phyloP scores from a whole-genome alignment of 2,797 vertebrate species.

The Artibeus jamaicensis region DNA sequence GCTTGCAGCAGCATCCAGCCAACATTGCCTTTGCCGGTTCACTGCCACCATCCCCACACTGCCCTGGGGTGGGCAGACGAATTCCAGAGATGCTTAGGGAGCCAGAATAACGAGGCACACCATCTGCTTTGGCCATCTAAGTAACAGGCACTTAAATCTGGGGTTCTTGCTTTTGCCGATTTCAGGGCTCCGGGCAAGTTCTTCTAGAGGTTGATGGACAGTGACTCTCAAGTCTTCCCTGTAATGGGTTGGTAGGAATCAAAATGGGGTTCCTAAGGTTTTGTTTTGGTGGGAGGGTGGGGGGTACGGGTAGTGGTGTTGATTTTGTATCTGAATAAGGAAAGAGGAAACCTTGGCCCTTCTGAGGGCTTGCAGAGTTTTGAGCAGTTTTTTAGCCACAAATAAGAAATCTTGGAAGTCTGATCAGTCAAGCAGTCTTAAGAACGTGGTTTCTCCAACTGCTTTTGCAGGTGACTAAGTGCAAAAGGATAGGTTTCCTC shows the following conservation, averaged over 20 bases:
- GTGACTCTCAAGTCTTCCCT: constrained; percentile 7
- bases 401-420: constrained; percentile 35
- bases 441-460: constrained; percentile 33
- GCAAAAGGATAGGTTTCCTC: constrained; percentile 48
- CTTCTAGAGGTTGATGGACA: background rate
- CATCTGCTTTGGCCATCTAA: background rate
- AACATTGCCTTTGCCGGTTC: constrained; percentile 35
- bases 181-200: background rate
- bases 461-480: constrained; percentile 60
- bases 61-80: background rate
- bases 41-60: constrained; percentile 8
- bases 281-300: background rate
- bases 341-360: constrained; percentile 9
- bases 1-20: constrained; percentile 3
- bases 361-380: constrained; percentile 37
- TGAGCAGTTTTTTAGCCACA: constrained; percentile 58
- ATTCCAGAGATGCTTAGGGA: constrained; percentile 42
- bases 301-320: background rate
- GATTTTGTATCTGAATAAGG: constrained; percentile 31
- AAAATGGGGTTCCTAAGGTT: constrained; percentile 16
- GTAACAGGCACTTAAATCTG: background rate
- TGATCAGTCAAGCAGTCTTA: constrained; percentile 50
- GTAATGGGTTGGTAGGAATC: background rate
- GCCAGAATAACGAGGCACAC: background rate
- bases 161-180: constrained; percentile 17